Base-by-base conservation (phyloP, 2,797 vertebrate species). In the Dallia pectoralis region DNA sequence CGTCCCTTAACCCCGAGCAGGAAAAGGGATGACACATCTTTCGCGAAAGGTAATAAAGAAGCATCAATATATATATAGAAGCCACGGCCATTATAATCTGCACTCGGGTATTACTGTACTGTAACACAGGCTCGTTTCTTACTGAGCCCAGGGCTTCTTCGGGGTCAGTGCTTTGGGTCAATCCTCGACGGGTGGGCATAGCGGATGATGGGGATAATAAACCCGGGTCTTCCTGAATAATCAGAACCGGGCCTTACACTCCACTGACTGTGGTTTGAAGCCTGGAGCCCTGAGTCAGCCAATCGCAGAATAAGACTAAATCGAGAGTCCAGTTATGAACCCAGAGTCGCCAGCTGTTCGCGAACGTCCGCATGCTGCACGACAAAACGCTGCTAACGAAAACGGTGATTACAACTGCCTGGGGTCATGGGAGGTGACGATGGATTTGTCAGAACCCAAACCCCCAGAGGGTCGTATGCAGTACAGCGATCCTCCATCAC, bases 121-220 rank as follows among this genome's bases (percentile, higher is more conserved):
- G 51, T 12, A 56, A 56, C 51, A 56, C n/a, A n/a, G n/a, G 22
- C 51, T n/a, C 9, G n/a, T 56, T 56, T n/a, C 14, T 56, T 4
- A 8, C 22, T 56, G 19, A 22, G 8, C 51, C n/a, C 49, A 51
- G 49, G 49, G 19, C 51, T 56, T n/a, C 51, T 73, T 59, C 27
- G 67, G n/a, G 78, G 65, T 76, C 12, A 15, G 22, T 4, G 72
- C 79, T 77, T 22, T 56, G 51, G 51, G n/a, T 11, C 51, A 11
- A 22, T 56, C 19, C 51, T 56, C 25, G 53, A 56, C 53, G 25
- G n/a, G 53, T 25, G 53, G 25, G 22, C 53, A 56, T n/a, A 56
- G 22, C 22, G 22, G 53, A 25, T 25, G 53, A 56, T 56, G 53
- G 53, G 53, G 25, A 56, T 56, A 25, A 56, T 56, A n/a, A 56